A percentile compares a stretch with the other conserved stretches of the same genome.
Conservation (phyloP, 2,113 vertebrate genomes). For the Vulpes lagopus region DNA sequence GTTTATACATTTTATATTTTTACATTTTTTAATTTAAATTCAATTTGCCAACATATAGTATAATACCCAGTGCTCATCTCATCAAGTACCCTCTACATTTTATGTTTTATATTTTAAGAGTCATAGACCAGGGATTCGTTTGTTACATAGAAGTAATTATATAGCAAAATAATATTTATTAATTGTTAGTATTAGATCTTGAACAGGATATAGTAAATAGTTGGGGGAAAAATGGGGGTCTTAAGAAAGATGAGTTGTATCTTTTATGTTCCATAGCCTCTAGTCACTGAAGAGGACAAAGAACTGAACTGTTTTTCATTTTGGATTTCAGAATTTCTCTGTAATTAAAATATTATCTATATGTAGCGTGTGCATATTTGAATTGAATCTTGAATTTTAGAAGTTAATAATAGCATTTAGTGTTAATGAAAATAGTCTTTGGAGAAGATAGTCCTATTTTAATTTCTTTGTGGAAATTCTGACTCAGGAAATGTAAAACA, state of each 20-base stretch:
- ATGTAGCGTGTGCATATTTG: neutral
- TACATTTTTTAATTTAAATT: too few relatives aligned
- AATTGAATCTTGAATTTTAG: constrained; percentile 55
- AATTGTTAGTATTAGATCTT: constrained; percentile 15
- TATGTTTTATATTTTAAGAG: constrained; percentile 41
- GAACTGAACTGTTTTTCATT: neutral
- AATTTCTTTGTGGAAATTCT: constrained; percentile 67
- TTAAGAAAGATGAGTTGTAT: constrained; percentile 16
- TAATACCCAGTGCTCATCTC: too few relatives aligned
- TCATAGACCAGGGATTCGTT: neutral
- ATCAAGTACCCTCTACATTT: neutral
- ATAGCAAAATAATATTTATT: constrained; percentile 50
- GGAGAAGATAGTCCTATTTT: constrained; percentile 48
- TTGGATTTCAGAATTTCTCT: constrained; percentile 52
- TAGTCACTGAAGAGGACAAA: constrained; percentile 24
- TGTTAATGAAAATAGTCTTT: constrained; percentile 58
- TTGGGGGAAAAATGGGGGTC: neutral
- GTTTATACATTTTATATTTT: constrained; percentile 28
- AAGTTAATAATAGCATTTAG: neutral
- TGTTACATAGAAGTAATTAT: neutral
- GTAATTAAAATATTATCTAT: constrained; percentile 11
- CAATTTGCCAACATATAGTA: too few relatives aligned
- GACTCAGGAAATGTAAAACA: constrained; percentile 61
- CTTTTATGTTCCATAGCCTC: neutral
- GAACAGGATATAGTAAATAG: constrained; percentile 9